Percentiles rank a stretch among this genome's conserved stretches.
phyloP scores from a whole-genome alignment of 2,888 invertebrate species.

The Bombyx huttoni region DNA sequence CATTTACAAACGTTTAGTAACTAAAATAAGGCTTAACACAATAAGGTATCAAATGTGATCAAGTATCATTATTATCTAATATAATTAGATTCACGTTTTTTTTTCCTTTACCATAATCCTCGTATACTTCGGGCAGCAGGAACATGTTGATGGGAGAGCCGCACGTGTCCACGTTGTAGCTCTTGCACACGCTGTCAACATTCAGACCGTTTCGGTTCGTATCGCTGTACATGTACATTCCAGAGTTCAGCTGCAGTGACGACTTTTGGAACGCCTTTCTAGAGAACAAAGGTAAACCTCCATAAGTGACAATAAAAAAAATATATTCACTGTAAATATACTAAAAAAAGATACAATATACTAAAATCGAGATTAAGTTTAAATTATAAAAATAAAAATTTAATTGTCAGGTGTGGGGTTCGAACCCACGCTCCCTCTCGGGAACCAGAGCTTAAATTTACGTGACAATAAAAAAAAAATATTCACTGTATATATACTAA shows the following conservation, averaged over 20 bases:
- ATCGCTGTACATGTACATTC: constrained; percentile 75
- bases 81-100: neutral
- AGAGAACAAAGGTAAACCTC: constrained; percentile 12
- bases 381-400: neutral
- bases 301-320: neutral
- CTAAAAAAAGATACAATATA: neutral
- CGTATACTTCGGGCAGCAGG: constrained; percentile 75
- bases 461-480: neutral
- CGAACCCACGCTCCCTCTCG: constrained; percentile 87
- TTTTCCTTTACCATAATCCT: constrained; percentile 45
- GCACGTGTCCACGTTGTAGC: constrained; percentile 65
- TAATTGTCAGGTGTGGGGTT: constrained; percentile 83
- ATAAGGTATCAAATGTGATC: too few species aligned
- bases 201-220: constrained; percentile 48
- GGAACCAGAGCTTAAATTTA: constrained; percentile 88
- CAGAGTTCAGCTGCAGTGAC: constrained; percentile 76
- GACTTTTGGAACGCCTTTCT: constrained; percentile 75
- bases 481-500: neutral
- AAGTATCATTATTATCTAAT: too few species aligned
- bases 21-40: too few species aligned
- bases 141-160: constrained; percentile 79
- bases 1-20: too few species aligned
- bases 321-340: neutral
- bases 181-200: constrained; percentile 54
- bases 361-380: neutral